Conservation (phyloP, 2,113 vertebrate genomes). For the Ramphastos sulfuratus region DNA sequence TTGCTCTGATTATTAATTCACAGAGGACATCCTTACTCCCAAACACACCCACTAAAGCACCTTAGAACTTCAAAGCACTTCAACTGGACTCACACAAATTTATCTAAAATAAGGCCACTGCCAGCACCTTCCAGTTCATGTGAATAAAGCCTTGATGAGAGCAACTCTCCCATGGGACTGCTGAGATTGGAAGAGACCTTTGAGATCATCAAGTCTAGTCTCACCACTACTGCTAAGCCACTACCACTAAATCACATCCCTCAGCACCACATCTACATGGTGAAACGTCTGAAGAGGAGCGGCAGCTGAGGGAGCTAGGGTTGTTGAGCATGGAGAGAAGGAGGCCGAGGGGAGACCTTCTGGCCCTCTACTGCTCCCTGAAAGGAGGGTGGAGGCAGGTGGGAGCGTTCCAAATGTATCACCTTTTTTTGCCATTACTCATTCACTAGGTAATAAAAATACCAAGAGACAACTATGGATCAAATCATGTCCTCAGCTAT, state of each 20-base stretch:
- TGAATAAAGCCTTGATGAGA: background rate
- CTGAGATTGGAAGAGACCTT: too few species aligned
- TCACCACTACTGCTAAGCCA: too few species aligned
- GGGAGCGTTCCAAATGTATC: background rate
- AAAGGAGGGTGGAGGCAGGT: too few species aligned
- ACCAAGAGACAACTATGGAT: background rate
- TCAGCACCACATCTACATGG: too few species aligned
- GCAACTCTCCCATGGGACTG: accelerated
- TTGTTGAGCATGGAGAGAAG: too few species aligned
- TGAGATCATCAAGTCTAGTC: too few species aligned
- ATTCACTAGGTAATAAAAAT: background rate
- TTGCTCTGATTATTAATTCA: background rate
- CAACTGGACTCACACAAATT: accelerated
- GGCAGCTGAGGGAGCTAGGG: too few species aligned
- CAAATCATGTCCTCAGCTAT: accelerated
- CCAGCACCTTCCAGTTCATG: background rate
- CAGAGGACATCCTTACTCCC: background rate
- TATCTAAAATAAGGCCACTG: accelerated
- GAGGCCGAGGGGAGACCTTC: too few species aligned
- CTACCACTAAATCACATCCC: too few species aligned
- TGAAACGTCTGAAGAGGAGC: too few species aligned
- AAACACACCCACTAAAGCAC: background rate
- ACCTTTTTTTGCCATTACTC: background rate
- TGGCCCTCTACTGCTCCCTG: too few species aligned
- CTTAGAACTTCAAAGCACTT: background rate